Evolutionary conservation across 2,797 vertebrate species (phyloP), one percentile per base, ranked within the genome.

Genomic region (Diplodus puntazzo): DNA sequence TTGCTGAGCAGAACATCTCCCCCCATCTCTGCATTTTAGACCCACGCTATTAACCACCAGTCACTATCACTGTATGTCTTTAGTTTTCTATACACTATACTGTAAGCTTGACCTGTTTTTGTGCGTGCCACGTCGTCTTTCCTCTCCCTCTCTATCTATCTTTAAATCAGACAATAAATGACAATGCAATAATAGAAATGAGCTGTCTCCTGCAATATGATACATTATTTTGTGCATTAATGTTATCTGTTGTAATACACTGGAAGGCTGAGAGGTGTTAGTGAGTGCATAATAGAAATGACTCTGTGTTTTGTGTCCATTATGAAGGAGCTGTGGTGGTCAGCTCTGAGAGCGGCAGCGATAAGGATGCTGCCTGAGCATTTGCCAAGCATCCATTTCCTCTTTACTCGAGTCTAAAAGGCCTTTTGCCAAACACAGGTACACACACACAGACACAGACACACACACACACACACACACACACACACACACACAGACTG

Each of bases 341-440:
- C 88, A 81, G 82, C 79, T 80, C 75, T 67, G 80, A 90, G 85
- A 89, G 88, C 82, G 65, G 82, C 64, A 45, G 68, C 0, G 90
- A 89, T 92, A 81, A 88, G 88, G 83, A 81, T 69, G 88, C 78
- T 69, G 77, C 62, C 82, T 83, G 87, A 89, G 82, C 84, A 61
- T 87, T 83, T 88, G 86, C 88, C 83, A 85, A 84, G 86, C 84
- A 83, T 90, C 87, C 87, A 87, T 91, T 92, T 93, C 78, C 82
- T 91, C 81, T 87, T 79, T 78, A 78, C 63, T 86, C 48, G 0
- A 42, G 71, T 89, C 71, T 82, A 87, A 91, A 89, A 84, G 84
- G 86, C 79, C 77, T 54, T 73, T 53, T 55, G 73, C 72, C 60
- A 80, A 69, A 82, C 53, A 71, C 79, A 79, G 42, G 30, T 49